Base-by-base conservation (phyloP, 2,888 invertebrate species). In the Ochlodes sylvanus region DNA sequence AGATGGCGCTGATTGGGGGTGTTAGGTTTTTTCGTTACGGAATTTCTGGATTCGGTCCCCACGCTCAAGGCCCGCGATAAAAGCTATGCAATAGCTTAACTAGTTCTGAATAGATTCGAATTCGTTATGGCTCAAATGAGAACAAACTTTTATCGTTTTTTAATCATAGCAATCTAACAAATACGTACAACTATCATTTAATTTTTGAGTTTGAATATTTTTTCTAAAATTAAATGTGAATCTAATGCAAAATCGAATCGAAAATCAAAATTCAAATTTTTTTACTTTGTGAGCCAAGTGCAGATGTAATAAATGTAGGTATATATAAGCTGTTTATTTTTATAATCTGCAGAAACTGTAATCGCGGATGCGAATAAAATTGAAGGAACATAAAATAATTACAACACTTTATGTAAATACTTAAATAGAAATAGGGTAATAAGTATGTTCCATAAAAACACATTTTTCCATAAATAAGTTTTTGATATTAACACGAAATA, bases 301-400 rank as follows among this genome's bases (percentile, higher is more conserved):
- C 38, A 12, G 12, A 12, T 38, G 38, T 38, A 38, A 10, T 38
- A 12, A 12, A 38, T 38, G 38, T 38, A 38, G 38, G 9, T 38
- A 17, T 47, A 47, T 38, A 17, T 47, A 47, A 47, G 44, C 44
- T n/a, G 15, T 15, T 47, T 15, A 47, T 47, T 47, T 47, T 15
- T 47, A 17, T 12, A 3, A 12, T 9, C 9, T 17, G 19, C 19
- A 50, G 50, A 50, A 12, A 50, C 5, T 50, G 17, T 47, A 17
- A 47, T 19, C 19, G 10, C 10, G n/a, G 50, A 50, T 50, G 15
- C 56, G 47, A 64, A 34, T 64, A 44, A 56, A 64, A 64, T 64
- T 64, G 64, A 64, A 64, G 64, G 64, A 56, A 64, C 32, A 14
- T 42, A 32, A 27, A 32, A 55, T 5, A 15, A 17, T 34, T 55